Percentiles rank a stretch among this genome's conserved stretches.
Conservation (phyloP, 92 coral and sea anemone genomes). For the Ricordea florida region DNA sequence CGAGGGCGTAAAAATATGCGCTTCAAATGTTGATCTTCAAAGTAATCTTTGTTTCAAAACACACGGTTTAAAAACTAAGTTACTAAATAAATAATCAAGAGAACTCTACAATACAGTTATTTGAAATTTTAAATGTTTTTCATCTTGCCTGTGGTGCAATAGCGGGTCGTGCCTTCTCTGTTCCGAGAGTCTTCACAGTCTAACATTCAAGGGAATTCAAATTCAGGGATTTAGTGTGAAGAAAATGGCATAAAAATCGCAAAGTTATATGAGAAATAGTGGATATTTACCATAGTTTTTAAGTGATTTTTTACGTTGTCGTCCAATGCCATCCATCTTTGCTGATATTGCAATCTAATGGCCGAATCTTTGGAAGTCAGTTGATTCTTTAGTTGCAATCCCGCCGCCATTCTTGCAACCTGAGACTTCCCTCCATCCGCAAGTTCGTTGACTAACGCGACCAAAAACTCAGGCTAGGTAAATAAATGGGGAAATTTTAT, state of each 20-base stretch:
- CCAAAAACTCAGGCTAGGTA: constrained; percentile 87
- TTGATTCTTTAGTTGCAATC: constrained; percentile 90
- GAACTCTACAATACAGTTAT: too few relatives aligned
- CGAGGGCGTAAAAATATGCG: too few relatives aligned
- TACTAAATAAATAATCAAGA: too few relatives aligned
- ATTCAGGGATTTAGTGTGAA: too few relatives aligned
- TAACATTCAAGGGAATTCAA: background rate
- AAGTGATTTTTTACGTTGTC: constrained; percentile 59
- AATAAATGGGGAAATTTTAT: background rate
- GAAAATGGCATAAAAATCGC: too few relatives aligned
- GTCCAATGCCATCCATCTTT: constrained; percentile 83
- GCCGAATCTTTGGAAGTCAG: constrained; percentile 90
- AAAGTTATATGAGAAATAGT: background rate
- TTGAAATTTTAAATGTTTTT: background rate
- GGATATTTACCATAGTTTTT: constrained; percentile 67
- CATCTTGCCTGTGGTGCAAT: constrained; percentile 89
- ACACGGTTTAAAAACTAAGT: too few relatives aligned
- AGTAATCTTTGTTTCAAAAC: too few relatives aligned
- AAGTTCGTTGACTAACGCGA: constrained; percentile 78
- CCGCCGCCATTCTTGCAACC: constrained; percentile 99
- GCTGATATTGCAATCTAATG: constrained; percentile 79
- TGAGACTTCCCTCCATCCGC: constrained; percentile 79
- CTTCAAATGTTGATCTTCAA: too few relatives aligned
- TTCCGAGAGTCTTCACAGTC: constrained; percentile 85
- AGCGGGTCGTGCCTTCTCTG: constrained; percentile 91